These are phyloP conservation scores for Calyptomena viridis DNA, from an alignment of 2,113 vertebrate genomes.

Conservation along the genomic window DNA sequence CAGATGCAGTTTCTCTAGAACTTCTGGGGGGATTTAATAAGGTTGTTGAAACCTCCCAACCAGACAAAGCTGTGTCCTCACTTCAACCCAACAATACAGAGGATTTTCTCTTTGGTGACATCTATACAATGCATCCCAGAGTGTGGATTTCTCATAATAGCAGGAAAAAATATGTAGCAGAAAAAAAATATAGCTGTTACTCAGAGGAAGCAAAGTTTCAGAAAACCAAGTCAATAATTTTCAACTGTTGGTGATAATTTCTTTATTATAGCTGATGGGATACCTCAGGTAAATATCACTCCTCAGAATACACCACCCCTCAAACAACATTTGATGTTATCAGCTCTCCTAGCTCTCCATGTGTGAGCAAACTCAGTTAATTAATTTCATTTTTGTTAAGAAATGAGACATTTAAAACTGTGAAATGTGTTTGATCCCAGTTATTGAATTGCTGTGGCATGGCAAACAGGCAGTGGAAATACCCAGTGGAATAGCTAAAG, in stretches of 20 bases:
- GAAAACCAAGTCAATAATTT: background rate
- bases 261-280: background rate
- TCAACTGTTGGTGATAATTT: background rate
- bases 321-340: background rate
- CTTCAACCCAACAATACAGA: background rate
- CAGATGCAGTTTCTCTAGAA: background rate
- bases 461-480: background rate
- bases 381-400: background rate
- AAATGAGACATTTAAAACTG: background rate
- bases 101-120: background rate
- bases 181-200: background rate
- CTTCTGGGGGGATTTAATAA: constrained; percentile 22
- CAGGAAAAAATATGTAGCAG: background rate
- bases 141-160: background rate
- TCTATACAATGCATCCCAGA: background rate
- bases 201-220: background rate
- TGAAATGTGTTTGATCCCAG: background rate
- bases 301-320: background rate
- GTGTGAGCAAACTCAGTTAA: background rate
- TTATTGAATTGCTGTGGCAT: background rate
- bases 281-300: background rate
- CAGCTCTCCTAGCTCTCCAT: background rate
- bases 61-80: constrained; percentile 7
- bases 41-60: background rate
- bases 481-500: background rate